Evolutionary conservation across 2,797 vertebrate species (phyloP), one percentile per base, ranked within the genome.

Genomic region (Tachyglossus aculeatus): DNA sequence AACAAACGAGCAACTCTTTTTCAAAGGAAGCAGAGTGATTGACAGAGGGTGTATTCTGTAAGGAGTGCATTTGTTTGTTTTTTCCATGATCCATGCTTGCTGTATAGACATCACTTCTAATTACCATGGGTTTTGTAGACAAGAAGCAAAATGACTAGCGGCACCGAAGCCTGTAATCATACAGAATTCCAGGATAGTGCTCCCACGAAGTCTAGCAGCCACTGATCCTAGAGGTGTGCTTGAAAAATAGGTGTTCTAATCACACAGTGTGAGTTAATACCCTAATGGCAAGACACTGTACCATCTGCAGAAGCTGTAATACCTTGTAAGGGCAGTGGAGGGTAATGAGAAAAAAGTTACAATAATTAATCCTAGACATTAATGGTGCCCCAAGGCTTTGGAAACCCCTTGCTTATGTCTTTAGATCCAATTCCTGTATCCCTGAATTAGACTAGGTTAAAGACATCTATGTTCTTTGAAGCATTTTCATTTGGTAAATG

Each of bases 301-400:
- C 43, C 16, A 14, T 4, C 9, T 58, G 9, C 1, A 21, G 51
- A 52, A 50, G 41, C 32, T 16, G 7, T 40, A 25, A 45, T 58
- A 54, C 2, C 25, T 19, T 13, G 9, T 40, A 21, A 45, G 52
- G 33, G 12, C 12, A 47, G 24, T 9, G 3, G 31, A 34, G 5
- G 40, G 15, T 62, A 59, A 15, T 10, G 45, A 56, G 53, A 50
- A 69, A 34, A 61, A 33, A 12, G 16, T 43, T 58, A 16, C 5
- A 47, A 15, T 57, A 69, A 73, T 54, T 70, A 67, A 45, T 33
- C 38, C 14, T 13, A 8, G 24, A n/a, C 36, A 27, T 61, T 22
- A 58, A 59, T n/a, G 1, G 5, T 65, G n/a, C 22, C 48, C 41
- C 7, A 44, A 71, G n/a, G 32, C 37, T 74, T 71, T 69, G n/a